These are phyloP conservation scores for Gymnarchus niloticus DNA, from an alignment of 2,113 vertebrate species.

Conservation along the genomic window DNA sequence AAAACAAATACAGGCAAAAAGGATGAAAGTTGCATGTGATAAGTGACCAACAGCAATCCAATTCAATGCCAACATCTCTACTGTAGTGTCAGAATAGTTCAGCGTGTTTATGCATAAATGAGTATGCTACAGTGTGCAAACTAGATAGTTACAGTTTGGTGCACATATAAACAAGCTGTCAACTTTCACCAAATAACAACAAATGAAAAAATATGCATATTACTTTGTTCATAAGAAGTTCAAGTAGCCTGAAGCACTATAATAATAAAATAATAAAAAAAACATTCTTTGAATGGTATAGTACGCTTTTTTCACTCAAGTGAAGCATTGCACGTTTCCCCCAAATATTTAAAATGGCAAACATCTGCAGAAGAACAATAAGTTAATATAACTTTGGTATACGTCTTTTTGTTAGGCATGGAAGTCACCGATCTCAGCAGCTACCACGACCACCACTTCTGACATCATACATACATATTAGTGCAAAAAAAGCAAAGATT, in stretches of 20 bases:
- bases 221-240: slow-evolving; percentile 36
- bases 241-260: slow-evolving; percentile 30
- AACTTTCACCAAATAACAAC: slow-evolving; percentile 16
- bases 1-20: slow-evolving; percentile 64
- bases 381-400: slow-evolving; percentile 65
- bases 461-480: slow-evolving; percentile 51
- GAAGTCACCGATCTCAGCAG: slow-evolving; percentile 68
- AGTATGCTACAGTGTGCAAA: slow-evolving; percentile 63
- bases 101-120: slow-evolving; percentile 47
- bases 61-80: slow-evolving; percentile 69
- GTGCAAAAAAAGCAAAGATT: slow-evolving; percentile 56
- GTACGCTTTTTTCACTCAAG: slow-evolving; percentile 66
- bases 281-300: slow-evolving; percentile 45
- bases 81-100: slow-evolving; percentile 72
- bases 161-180: slow-evolving; percentile 69
- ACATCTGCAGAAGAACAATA: slow-evolving; percentile 22
- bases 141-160: slow-evolving; percentile 62
- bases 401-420: slow-evolving; percentile 40
- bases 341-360: slow-evolving; percentile 53
- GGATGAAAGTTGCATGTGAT: slow-evolving; percentile 31
- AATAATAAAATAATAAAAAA: slow-evolving; percentile 32
- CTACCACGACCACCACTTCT: slow-evolving; percentile 55
- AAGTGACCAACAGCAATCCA: slow-evolving; percentile 62
- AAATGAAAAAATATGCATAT: slow-evolving; percentile 51
- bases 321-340: slow-evolving; percentile 90